These are phyloP conservation scores for Coilia nasus DNA, from an alignment of 2,797 vertebrate genomes.

Conservation along the genomic window DNA sequence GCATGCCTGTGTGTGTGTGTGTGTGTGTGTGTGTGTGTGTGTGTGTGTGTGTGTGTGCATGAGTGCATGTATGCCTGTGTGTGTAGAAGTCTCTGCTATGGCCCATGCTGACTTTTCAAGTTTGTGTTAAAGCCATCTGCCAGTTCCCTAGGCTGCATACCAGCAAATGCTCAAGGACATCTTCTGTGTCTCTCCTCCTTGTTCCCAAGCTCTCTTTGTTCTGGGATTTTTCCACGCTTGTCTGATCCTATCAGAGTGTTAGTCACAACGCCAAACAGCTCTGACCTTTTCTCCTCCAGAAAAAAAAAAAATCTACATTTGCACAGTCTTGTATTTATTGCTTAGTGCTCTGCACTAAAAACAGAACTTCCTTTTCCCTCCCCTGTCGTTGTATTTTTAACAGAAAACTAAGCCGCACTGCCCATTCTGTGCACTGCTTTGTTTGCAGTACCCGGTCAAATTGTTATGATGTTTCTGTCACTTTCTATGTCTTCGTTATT, in stretches of 20 bases:
- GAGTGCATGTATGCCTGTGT: no score
- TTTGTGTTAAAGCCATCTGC: background rate
- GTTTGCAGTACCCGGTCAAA: no score
- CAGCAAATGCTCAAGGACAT: background rate
- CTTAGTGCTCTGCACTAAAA: background rate
- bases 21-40: background rate
- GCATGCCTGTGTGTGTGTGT: background rate
- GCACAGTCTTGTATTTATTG: background rate
- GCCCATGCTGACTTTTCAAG: no score
- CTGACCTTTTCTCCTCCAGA: slow-evolving; percentile 4
- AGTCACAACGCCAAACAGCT: background rate
- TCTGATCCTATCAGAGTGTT: background rate
- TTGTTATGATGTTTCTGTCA: no score
- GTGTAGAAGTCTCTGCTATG: no score
- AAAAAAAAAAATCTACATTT: background rate
- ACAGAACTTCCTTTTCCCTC: background rate
- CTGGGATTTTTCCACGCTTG: slow-evolving; percentile 13
- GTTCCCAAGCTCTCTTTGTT: background rate
- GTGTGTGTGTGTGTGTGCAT: no score
- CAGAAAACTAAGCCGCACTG: no score
- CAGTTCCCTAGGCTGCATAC: background rate
- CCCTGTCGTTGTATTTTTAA: no score
- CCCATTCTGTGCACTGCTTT: no score
- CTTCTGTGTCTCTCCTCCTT: background rate
- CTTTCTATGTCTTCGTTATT: no score